A percentile compares a stretch with the other conserved stretches of the same genome.
Conservation (phyloP, 2,797 vertebrate genomes). For the Novumbra hubbsi region DNA sequence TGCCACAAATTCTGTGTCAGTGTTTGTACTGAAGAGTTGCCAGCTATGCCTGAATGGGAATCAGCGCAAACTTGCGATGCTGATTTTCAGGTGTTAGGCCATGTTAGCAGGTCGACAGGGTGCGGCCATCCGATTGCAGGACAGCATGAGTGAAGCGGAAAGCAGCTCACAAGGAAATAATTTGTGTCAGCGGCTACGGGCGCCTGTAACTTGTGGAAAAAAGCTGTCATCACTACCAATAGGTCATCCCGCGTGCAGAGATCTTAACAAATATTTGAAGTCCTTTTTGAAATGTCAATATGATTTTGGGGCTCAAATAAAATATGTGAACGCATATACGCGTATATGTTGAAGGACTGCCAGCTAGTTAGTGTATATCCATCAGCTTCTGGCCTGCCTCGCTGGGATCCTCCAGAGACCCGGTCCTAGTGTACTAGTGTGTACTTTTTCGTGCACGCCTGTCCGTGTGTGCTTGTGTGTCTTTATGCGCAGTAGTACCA, state of each 20-base stretch:
- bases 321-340: too few relatives aligned
- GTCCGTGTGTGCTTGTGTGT: conserved; percentile 6
- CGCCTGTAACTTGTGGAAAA: background rate
- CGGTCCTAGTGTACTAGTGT: conserved; percentile 29
- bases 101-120: too few relatives aligned
- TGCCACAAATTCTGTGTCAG: background rate
- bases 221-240: too few relatives aligned
- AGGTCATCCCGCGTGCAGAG: too few relatives aligned
- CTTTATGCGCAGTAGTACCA: conserved; percentile 14
- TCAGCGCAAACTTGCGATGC: too few relatives aligned
- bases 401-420: background rate
- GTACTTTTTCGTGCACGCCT: conserved; percentile 1
- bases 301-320: conserved; percentile 5
- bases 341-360: background rate
- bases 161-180: background rate
- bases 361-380: background rate
- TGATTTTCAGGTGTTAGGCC: too few relatives aligned
- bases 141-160: background rate
- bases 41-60: too few relatives aligned
- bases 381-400: background rate
- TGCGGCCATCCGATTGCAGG: background rate
- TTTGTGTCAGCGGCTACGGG: background rate
- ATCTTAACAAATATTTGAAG: conserved; percentile 3
- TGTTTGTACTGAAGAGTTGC: background rate
- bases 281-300: conserved; percentile 35